Conservation (phyloP, 2,113 vertebrate genomes). For the Bolborhynchus lineola region DNA sequence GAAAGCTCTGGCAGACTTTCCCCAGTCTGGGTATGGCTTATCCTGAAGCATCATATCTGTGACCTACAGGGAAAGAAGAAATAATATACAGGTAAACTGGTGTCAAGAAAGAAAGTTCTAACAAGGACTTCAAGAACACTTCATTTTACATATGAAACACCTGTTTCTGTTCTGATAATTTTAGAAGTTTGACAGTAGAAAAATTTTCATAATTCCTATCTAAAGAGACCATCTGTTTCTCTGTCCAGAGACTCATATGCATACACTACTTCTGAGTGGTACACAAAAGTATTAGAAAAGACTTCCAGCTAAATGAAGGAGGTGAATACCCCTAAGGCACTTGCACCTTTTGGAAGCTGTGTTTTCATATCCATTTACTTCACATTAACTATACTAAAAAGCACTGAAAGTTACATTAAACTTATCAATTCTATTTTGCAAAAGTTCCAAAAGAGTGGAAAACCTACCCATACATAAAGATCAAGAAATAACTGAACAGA, state of each 20-base stretch:
- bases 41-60: conserved; percentile 99
- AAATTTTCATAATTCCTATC: conserved; percentile 31
- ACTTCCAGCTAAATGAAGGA: background rate
- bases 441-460: background rate
- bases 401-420: background rate
- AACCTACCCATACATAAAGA: background rate
- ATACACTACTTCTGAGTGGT: background rate
- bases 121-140: background rate
- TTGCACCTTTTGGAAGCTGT: background rate
- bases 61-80: conserved; percentile 76
- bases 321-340: background rate
- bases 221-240: conserved; percentile 34
- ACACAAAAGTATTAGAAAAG: background rate
- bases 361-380: background rate
- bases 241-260: background rate
- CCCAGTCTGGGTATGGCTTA: conserved; percentile 93
- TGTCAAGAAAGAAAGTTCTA: background rate
- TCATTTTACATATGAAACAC: background rate
- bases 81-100: background rate
- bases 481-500: background rate
- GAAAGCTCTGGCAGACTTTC: conserved; percentile 88
- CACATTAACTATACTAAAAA: background rate
- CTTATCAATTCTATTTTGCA: background rate
- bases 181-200: background rate
- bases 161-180: background rate